These are phyloP conservation scores for Nowickia ferox DNA, from an alignment of 2,888 invertebrate species.

Conservation along the genomic window DNA sequence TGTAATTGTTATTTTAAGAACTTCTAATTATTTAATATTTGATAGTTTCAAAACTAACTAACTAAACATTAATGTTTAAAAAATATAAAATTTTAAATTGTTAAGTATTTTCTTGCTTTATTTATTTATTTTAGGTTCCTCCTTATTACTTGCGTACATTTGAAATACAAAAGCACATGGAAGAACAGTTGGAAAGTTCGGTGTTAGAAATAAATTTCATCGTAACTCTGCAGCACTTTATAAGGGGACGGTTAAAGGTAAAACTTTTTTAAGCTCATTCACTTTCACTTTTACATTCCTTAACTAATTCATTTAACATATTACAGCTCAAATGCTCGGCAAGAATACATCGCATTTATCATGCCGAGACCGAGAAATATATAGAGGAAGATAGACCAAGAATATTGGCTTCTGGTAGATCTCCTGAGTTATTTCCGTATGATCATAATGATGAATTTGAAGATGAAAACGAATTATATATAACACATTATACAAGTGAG, in stretches of 20 bases:
- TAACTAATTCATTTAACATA: not conserved
- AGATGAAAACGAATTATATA: constrained; percentile 81
- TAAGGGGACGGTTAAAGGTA: constrained; percentile 81
- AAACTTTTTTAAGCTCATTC: not conserved
- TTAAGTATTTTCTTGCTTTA: too few species aligned
- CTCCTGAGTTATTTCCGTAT: constrained; percentile 82
- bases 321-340: constrained; percentile 81
- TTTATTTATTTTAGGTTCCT: constrained; percentile 76
- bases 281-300: not conserved
- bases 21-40: too few species aligned
- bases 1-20: too few species aligned
- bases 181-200: constrained; percentile 81
- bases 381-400: constrained; percentile 83
- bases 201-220: constrained; percentile 81
- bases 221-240: constrained; percentile 81
- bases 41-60: too few species aligned
- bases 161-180: constrained; percentile 80
- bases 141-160: constrained; percentile 79
- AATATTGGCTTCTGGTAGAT: constrained; percentile 82
- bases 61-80: too few species aligned
- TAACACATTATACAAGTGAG: constrained; percentile 81
- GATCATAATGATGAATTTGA: constrained; percentile 79
- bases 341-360: constrained; percentile 82
- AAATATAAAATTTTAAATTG: too few species aligned
- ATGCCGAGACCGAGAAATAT: constrained; percentile 81